These are phyloP conservation scores for Turritopsis dohrnii DNA, from an alignment of 30 jellyfish, hydroid and myxozoan species.

Conservation along the genomic window DNA sequence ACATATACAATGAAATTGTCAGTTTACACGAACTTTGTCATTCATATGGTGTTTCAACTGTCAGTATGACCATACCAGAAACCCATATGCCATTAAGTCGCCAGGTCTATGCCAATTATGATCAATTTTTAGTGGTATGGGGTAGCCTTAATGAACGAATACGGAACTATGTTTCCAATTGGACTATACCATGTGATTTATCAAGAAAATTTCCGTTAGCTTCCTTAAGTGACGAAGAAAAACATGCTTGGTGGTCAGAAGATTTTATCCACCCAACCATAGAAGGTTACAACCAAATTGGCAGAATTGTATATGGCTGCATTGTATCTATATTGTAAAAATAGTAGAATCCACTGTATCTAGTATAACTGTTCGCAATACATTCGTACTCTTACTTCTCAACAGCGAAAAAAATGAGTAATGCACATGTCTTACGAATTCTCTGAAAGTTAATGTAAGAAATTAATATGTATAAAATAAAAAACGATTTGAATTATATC, in stretches of 20 bases:
- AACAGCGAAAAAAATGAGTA: too few species aligned
- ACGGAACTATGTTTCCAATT: slow-evolving; percentile 23
- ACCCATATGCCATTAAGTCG: slow-evolving; percentile 34
- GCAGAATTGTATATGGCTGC: slow-evolving; percentile 34
- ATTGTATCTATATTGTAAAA: slow-evolving; percentile 29
- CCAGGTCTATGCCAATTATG: slow-evolving; percentile 27
- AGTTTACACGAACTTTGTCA: slow-evolving; percentile 36
- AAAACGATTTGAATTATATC: too few species aligned
- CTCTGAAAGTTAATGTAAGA: too few species aligned
- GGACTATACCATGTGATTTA: slow-evolving; percentile 36
- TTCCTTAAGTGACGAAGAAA: slow-evolving; percentile 30
- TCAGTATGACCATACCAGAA: slow-evolving; percentile 36
- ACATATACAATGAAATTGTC: slow-evolving; percentile 14
- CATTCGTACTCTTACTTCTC: too few species aligned
- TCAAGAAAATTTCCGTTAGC: slow-evolving; percentile 40
- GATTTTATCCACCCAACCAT: slow-evolving; percentile 36
- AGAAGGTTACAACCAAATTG: slow-evolving; percentile 37
- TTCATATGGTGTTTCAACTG: slow-evolving; percentile 30
- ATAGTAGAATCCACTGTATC: too few species aligned
- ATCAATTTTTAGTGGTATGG: slow-evolving; percentile 33
- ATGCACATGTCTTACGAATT: too few species aligned
- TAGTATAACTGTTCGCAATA: too few species aligned
- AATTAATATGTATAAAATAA: too few species aligned
- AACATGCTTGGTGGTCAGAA: slow-evolving; percentile 43
- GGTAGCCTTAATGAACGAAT: slow-evolving; percentile 29